Conservation (phyloP, 2,888 invertebrate species). For the Acleris holmiana region DNA sequence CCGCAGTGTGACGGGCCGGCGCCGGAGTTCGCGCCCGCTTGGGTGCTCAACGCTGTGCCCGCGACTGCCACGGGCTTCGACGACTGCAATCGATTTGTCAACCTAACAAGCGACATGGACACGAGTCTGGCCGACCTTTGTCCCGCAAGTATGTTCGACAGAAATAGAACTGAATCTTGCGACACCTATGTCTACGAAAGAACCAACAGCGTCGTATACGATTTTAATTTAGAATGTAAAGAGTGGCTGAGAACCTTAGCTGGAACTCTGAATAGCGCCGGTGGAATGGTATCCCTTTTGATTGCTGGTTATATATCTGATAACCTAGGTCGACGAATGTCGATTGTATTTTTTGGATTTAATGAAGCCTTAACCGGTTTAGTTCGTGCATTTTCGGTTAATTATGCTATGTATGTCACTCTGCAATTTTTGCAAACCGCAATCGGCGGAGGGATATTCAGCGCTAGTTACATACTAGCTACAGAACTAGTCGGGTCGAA, state of each 20-base stretch:
- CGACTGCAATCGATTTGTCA: conserved; percentile 65
- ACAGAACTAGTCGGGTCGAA: conserved; percentile 91
- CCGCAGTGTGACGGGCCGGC: conserved; percentile 62
- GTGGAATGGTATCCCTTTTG: conserved; percentile 87
- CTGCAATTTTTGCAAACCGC: conserved; percentile 72
- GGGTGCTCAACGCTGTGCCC: conserved; percentile 69
- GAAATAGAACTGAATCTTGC: conserved; percentile 56
- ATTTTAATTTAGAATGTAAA: conserved; percentile 75
- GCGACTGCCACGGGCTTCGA: conserved; percentile 60
- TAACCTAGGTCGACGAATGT: conserved; percentile 72
- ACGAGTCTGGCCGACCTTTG: conserved; percentile 51
- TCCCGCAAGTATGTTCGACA: conserved; percentile 62
- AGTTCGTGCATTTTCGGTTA: conserved; percentile 71
- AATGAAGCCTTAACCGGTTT: conserved; percentile 68
- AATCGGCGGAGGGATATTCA: conserved; percentile 73
- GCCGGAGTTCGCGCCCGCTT: conserved; percentile 62
- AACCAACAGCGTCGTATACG: conserved; percentile 71
- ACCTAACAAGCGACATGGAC: conserved; percentile 45
- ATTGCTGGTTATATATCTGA: conserved; percentile 89
- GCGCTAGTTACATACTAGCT: conserved; percentile 82
- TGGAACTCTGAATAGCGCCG: conserved; percentile 89
- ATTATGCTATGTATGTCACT: conserved; percentile 70
- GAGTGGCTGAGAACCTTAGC: conserved; percentile 89
- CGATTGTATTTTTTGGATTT: conserved; percentile 71
- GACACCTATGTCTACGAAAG: conserved; percentile 67